A percentile compares a stretch with the other conserved stretches of the same genome.
Evolutionary conservation across 2,797 vertebrate species (phyloP).

Genomic region (Hozukius guyotensis): DNA sequence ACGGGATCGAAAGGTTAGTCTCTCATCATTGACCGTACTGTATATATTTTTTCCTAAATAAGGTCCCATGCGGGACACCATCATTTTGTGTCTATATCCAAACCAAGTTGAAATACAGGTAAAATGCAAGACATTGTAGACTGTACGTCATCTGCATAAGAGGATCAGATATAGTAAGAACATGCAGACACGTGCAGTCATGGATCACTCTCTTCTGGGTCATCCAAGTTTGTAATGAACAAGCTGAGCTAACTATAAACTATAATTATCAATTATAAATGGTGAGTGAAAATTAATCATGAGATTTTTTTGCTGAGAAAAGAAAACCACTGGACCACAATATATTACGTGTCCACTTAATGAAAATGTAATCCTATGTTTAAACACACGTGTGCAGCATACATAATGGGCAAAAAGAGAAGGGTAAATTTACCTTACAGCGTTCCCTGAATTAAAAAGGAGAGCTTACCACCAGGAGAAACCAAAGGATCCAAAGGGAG

Average conservation of each 20-base stretch:
- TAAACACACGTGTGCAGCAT: neutral
- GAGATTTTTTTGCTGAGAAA: conserved; percentile 32
- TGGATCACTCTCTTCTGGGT: conserved; percentile 37
- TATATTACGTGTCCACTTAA: conserved; percentile 20
- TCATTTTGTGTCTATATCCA: neutral
- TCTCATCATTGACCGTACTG: too few relatives aligned
- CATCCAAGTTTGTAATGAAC: conserved; percentile 56
- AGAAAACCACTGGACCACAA: conserved; percentile 35
- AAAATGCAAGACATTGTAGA: neutral
- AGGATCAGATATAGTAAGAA: neutral
- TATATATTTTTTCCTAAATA: too few relatives aligned
- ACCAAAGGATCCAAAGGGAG: conserved; percentile 61
- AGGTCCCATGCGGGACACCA: rapidly evolving
- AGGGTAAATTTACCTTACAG: neutral
- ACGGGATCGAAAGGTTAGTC: too few relatives aligned
- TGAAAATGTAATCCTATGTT: conserved; percentile 11
- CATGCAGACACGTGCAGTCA: conserved; percentile 12
- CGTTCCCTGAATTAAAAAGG: conserved; percentile 10
- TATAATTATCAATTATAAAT: conserved; percentile 37
- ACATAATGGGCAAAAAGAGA: neutral
- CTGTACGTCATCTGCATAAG: neutral
- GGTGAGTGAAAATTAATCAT: conserved; percentile 59
- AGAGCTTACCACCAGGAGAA: conserved; percentile 65
- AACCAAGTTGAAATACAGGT: neutral
- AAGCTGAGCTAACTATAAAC: conserved; percentile 61